Conservation (phyloP, 2,113 vertebrate species). For the Hemichromis elongatus region DNA sequence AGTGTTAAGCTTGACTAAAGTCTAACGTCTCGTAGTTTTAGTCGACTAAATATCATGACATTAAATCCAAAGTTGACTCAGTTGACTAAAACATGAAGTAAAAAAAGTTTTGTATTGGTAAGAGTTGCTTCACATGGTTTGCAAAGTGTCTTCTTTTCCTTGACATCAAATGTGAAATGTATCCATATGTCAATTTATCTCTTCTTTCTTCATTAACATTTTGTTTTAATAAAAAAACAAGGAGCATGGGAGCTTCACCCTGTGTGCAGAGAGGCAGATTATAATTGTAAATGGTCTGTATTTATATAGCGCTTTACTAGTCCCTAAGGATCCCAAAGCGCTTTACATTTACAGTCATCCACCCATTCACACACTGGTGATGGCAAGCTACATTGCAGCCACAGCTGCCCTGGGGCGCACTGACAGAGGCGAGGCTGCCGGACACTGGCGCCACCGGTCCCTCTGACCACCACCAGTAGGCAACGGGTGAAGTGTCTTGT, state of each 20-base stretch:
- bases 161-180: not conserved
- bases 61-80: not conserved
- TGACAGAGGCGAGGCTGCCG: no score
- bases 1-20: not conserved
- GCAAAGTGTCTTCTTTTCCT: not conserved
- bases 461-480: no score
- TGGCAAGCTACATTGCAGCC: no score
- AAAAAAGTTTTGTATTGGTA: not conserved
- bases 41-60: not conserved
- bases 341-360: no score
- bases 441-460: no score
- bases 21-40: not conserved
- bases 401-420: no score
- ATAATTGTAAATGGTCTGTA: no score
- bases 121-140: not conserved
- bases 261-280: not conserved
- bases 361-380: no score
- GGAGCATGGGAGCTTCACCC: rapidly evolving
- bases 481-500: no score
- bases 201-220: not conserved
- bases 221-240: not conserved
- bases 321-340: no score
- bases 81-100: not conserved
- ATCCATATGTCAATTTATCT: not conserved
- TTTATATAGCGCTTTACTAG: no score